Conservation (phyloP, 1,140 invertebrate species). For the Drosophila fuyamai region DNA sequence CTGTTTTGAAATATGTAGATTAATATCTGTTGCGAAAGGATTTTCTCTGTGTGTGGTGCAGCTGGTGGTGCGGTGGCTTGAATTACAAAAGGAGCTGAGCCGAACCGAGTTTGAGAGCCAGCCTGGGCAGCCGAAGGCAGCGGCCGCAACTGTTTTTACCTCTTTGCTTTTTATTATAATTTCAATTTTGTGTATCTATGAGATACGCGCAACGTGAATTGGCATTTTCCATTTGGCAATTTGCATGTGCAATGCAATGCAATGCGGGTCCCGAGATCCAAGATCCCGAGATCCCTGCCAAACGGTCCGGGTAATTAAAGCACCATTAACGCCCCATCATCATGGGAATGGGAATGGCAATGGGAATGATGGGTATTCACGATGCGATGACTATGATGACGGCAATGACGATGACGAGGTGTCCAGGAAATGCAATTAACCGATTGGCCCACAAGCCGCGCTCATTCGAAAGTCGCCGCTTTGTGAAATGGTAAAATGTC, state of each 20-base stretch:
- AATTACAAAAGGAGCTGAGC: conserved; percentile 72
- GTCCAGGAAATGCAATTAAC: conserved; percentile 79
- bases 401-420: conserved; percentile 1
- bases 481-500: not conserved
- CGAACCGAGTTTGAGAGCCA: conserved; percentile 1
- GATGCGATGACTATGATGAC: not conserved
- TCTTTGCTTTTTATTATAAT: conserved; percentile 67
- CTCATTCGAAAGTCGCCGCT: conserved; percentile 65
- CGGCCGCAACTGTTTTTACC: conserved; percentile 32
- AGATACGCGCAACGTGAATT: conserved; percentile 72
- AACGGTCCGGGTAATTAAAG: conserved; percentile 69
- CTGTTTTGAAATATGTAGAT: no score
- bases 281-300: conserved; percentile 10
- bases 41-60: conserved; percentile 21
- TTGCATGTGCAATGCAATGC: conserved; percentile 58
- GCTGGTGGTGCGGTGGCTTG: conserved; percentile 58
- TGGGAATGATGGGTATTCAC: conserved; percentile 21
- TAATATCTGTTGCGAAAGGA: not conserved
- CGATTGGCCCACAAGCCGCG: conserved; percentile 69
- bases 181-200: conserved; percentile 75
- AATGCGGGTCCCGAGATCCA: conserved; percentile 2
- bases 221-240: conserved; percentile 75
- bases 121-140: conserved; percentile 33
- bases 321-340: conserved; percentile 66
- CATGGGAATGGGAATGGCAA: conserved; percentile 35